Evolutionary conservation across 2,888 invertebrate genomes (phyloP).

Genomic region (Dynastes grantii): DNA sequence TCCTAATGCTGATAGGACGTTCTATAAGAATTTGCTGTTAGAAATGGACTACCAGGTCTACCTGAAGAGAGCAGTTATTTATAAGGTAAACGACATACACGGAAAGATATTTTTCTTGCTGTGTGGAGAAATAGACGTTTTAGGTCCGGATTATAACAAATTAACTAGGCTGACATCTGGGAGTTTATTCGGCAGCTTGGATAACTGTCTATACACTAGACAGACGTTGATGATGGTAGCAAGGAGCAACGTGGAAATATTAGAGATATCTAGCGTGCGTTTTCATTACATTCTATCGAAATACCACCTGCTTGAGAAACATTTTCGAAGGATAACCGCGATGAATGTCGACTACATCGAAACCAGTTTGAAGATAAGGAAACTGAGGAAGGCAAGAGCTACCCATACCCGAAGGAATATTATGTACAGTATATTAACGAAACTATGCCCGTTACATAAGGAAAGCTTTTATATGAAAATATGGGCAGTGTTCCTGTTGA

Average conservation of each 20-base stretch:
- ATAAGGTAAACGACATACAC: constrained; percentile 57
- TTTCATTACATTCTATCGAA: constrained; percentile 56
- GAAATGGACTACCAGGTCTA: constrained; percentile 51
- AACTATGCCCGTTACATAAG: constrained; percentile 33
- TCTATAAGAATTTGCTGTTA: constrained; percentile 53
- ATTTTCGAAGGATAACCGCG: constrained; percentile 51
- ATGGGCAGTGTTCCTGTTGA: constrained; percentile 29
- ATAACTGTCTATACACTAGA: constrained; percentile 51
- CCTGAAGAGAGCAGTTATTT: constrained; percentile 49
- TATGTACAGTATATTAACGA: constrained; percentile 25
- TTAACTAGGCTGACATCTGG: constrained; percentile 54
- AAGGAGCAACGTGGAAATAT: constrained; percentile 57
- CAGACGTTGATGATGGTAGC: constrained; percentile 59
- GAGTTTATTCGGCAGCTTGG: constrained; percentile 59
- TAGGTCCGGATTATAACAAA: constrained; percentile 58
- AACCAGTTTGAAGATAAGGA: constrained; percentile 17
- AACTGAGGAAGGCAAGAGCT: neutral
- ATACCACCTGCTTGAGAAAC: constrained; percentile 49
- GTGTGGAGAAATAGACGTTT: constrained; percentile 58
- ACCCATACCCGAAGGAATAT: neutral
- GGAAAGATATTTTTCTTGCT: constrained; percentile 56
- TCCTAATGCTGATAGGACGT: constrained; percentile 50
- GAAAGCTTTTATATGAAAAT: constrained; percentile 18
- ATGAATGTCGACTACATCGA: constrained; percentile 56
- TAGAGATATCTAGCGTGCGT: constrained; percentile 52